Conservation (phyloP, 2,797 vertebrate genomes). For the Fratercula arctica region DNA sequence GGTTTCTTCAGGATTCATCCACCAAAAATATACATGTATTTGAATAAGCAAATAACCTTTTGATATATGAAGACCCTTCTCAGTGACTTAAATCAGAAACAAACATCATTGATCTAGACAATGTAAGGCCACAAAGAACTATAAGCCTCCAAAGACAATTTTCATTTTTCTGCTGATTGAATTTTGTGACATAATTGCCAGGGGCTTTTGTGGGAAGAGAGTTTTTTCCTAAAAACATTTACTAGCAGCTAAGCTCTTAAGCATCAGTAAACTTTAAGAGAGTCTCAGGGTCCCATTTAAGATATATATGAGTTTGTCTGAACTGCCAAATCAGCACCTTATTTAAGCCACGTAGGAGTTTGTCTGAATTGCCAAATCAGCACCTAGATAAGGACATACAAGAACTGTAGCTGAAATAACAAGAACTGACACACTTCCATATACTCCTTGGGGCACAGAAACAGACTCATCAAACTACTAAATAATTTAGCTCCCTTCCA, state of each 20-base stretch:
- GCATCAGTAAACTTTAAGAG: background rate
- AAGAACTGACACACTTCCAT: background rate
- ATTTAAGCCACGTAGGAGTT: background rate
- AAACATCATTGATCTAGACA: background rate
- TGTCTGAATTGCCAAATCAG: background rate
- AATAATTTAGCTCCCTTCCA: constrained; percentile 32
- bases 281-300: background rate
- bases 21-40: background rate
- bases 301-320: background rate
- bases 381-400: background rate
- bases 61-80: background rate
- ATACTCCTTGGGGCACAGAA: background rate
- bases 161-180: background rate
- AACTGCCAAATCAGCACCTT: background rate
- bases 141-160: background rate
- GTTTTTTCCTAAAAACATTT: background rate
- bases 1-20: background rate
- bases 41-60: background rate
- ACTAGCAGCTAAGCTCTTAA: background rate
- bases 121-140: background rate
- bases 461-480: background rate
- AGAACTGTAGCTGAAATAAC: background rate
- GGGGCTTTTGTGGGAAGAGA: background rate
- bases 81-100: background rate
- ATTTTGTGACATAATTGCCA: background rate